These are phyloP conservation scores for Petrocephalus microphthalmus DNA, from an alignment of 2,113 vertebrate species.

Conservation along the genomic window DNA sequence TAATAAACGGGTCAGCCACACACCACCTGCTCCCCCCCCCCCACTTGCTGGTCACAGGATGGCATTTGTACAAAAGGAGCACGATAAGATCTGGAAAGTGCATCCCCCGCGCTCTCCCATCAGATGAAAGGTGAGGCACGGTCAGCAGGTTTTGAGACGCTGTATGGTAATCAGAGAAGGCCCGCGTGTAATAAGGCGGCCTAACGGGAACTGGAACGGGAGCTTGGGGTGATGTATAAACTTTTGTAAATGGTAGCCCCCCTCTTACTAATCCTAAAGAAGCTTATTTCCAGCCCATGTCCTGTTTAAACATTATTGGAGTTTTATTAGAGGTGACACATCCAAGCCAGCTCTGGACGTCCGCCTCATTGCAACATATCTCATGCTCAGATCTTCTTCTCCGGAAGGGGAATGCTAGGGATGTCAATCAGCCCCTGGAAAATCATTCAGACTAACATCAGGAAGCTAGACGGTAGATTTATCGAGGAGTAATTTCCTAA, in stretches of 20 bases:
- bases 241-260: slow-evolving; percentile 23
- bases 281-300: background rate
- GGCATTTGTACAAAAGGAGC: background rate
- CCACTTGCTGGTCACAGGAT: background rate
- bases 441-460: background rate
- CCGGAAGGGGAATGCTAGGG: background rate
- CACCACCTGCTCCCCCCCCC: background rate
- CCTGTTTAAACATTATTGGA: background rate
- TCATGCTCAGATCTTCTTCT: background rate
- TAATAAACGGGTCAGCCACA: background rate
- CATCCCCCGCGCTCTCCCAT: slow-evolving; percentile 9
- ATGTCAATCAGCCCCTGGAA: background rate
- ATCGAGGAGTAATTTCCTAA: background rate
- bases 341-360: background rate
- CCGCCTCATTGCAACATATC: background rate
- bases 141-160: background rate
- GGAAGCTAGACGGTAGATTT: background rate
- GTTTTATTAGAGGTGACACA: background rate
- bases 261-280: slow-evolving; percentile 25
- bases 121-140: slow-evolving; percentile 12
- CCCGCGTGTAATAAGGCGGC: slow-evolving; percentile 29
- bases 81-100: background rate
- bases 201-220: background rate
- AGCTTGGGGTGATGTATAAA: background rate
- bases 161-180: background rate